These are phyloP conservation scores for Clavelina lepadiformis DNA, from an alignment of 23 tunicate genomes.

Conservation along the genomic window DNA sequence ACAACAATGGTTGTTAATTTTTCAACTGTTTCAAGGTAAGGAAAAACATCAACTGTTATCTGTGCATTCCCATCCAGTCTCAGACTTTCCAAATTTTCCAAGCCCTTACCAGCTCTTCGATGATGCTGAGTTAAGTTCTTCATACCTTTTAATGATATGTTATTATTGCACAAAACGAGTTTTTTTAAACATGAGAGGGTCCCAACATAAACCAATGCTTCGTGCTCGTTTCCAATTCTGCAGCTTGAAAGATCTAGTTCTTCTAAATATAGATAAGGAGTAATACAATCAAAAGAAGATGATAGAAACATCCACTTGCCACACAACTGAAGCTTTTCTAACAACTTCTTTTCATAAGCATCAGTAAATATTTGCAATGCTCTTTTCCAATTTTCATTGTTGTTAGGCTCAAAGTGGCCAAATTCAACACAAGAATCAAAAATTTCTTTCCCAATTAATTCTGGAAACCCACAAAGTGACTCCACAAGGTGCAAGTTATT, in stretches of 20 bases:
- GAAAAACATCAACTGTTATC: neutral
- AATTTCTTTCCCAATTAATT: constrained; percentile 8
- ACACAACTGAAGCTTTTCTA: constrained; percentile 2
- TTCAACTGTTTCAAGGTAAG: neutral
- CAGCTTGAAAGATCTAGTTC: constrained; percentile 18
- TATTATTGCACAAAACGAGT: constrained; percentile 6
- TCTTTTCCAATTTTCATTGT: neutral
- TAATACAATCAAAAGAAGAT: neutral
- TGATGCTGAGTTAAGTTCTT: constrained; percentile 2
- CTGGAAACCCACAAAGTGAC: constrained; percentile 15
- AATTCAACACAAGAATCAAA: neutral
- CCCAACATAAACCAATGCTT: constrained; percentile 1
- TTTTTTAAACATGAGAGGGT: neutral
- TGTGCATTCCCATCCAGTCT: constrained; percentile 2
- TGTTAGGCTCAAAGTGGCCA: neutral
- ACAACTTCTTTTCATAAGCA: neutral
- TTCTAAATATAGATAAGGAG: constrained; percentile 3
- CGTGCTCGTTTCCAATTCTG: constrained; percentile 15
- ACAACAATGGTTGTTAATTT: neutral
- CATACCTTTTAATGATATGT: constrained; percentile 3
- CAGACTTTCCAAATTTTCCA: neutral
- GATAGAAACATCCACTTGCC: constrained; percentile 7
- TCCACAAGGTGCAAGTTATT: constrained; percentile 10
- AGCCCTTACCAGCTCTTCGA: constrained; percentile 16
- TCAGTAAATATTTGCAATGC: neutral